Evolutionary conservation across 1,140 invertebrate species (phyloP), one percentile per base, ranked within the genome.

Genomic region (Apis florea): DNA sequence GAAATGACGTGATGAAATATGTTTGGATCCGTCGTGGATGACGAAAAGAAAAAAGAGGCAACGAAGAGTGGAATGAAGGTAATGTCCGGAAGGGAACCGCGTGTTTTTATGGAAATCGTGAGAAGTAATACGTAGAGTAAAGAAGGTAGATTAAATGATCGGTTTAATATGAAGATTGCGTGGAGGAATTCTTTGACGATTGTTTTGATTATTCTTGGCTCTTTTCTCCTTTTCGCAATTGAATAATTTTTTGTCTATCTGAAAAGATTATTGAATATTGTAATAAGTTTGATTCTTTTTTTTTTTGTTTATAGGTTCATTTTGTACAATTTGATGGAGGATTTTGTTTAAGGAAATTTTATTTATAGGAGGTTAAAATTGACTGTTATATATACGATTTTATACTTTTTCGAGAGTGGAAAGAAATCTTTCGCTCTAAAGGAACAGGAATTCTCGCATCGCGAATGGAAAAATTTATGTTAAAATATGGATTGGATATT

Each of bases 71-170:
- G 31, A 21, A 78, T 8, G 56, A 47, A n/a, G 31, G 26, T n/a
- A 66, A 64, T 54, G 24, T 15, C 59, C 47, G 66, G 31, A 47
- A 58, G 73, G 75, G 71, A 59, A 49, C 71, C 89, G 90, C 91
- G 87, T 89, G 89, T 92, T 92, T 87, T 90, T 90, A 91, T 91
- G 91, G 86, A 92, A 93, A 93, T 93, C 89, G 79, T 87, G 80
- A 26, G 49, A 90, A 90, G 91, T 92, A 93, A 92, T 93, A 92
- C 91, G 89, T 83, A 82, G 40, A 79, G 53, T 74, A 24, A 31
- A 12, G 21, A 21, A 63, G 11, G 86, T 90, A 90, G 79, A 79
- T 73, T 80, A 79, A 88, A 85, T 83, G 83, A 89, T 88, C 84
- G 87, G n/a, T n/a, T n/a, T n/a, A n/a, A n/a, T n/a, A n/a, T n/a